Percentiles rank a stretch among this genome's conserved stretches.
phyloP scores from a whole-genome alignment of 2,888 invertebrate genomes.

The Clanis bilineata region DNA sequence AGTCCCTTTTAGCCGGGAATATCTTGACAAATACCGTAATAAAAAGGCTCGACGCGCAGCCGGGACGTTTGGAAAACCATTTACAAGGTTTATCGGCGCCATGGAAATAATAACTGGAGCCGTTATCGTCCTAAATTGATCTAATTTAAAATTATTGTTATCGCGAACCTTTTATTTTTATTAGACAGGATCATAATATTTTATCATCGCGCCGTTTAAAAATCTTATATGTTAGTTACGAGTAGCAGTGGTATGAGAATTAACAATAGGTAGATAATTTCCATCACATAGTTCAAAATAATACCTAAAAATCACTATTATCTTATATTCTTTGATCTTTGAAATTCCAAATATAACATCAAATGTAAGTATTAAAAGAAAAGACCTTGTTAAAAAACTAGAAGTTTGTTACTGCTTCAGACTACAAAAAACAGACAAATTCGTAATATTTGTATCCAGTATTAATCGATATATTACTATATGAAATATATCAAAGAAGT shows the following conservation, averaged over 20 bases:
- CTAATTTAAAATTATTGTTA: conserved; percentile 81
- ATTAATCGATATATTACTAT: too few relatives aligned
- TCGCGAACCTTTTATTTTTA: conserved; percentile 76
- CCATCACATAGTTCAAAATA: background rate
- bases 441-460: too few relatives aligned
- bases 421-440: too few relatives aligned
- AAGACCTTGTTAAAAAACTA: too few relatives aligned
- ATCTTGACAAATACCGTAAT: conserved; percentile 80
- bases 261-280: background rate
- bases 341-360: too few relatives aligned
- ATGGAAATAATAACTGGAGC: conserved; percentile 80
- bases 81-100: conserved; percentile 79
- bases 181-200: conserved; percentile 67
- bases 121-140: conserved; percentile 80
- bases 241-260: background rate
- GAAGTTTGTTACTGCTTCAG: too few relatives aligned
- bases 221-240: conserved; percentile 12
- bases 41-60: conserved; percentile 73
- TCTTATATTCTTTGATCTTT: too few relatives aligned
- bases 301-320: too few relatives aligned
- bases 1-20: conserved; percentile 67
- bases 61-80: conserved; percentile 79
- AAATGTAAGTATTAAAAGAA: too few relatives aligned
- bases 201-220: conserved; percentile 50
- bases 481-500: too few relatives aligned